Evolutionary conservation across 1,140 invertebrate species (phyloP).

Genomic region (Drosophila yakuba): DNA sequence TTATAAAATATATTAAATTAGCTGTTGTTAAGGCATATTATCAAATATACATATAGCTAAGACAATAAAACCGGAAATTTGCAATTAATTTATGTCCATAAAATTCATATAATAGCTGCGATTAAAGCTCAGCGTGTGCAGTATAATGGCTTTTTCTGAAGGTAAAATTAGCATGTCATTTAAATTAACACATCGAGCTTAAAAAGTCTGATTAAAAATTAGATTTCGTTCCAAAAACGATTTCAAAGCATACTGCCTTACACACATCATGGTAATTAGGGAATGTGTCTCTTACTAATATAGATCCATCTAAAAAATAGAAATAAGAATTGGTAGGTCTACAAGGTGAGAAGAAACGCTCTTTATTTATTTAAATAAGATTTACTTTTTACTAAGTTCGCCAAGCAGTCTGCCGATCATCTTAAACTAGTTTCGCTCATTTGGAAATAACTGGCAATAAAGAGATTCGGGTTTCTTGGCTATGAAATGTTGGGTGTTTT

Average conservation of each 20-base stretch:
- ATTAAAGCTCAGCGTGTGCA: conserved; percentile 1
- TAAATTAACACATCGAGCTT: not conserved
- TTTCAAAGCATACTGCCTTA: not conserved
- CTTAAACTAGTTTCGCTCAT: conserved; percentile 36
- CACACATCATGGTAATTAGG: not conserved
- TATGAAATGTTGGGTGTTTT: conserved; percentile 3
- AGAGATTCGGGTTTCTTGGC: conserved; percentile 5
- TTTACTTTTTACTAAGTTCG: conserved; percentile 37
- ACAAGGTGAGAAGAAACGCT: conserved; percentile 1
- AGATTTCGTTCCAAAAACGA: too few relatives aligned
- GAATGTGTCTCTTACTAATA: conserved; percentile 3
- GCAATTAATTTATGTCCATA: not conserved
- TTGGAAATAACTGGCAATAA: conserved; percentile 4
- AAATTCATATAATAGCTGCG: not conserved
- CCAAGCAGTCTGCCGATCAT: conserved; percentile 19
- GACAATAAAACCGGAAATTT: conserved; percentile 1
- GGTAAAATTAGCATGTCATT: not conserved
- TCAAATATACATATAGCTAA: not conserved
- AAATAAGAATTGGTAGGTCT: not conserved
- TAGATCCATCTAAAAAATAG: not conserved
- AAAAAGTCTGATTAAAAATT: too few relatives aligned
- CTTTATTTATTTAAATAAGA: conserved; percentile 23
- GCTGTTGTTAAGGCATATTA: not conserved
- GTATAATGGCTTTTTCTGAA: conserved; percentile 4
- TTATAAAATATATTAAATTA: too few relatives aligned